These are phyloP conservation scores for Wiebesia pumilae DNA, from an alignment of 1,140 invertebrate species.

Conservation along the genomic window DNA sequence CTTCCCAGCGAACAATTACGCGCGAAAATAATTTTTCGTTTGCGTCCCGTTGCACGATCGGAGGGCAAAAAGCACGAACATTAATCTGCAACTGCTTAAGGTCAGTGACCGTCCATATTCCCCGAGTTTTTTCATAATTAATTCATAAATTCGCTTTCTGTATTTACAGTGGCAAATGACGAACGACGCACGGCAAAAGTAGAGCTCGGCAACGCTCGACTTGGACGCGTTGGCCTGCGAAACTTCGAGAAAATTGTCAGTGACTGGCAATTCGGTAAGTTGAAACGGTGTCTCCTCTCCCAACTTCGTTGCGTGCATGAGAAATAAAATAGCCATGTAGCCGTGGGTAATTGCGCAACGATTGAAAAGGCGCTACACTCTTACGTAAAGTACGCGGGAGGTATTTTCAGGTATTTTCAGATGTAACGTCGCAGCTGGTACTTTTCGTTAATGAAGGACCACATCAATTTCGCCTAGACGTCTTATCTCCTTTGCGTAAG, in stretches of 20 bases:
- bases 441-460: constrained; percentile 4
- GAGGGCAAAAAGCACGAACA: too few species aligned
- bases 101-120: too few species aligned
- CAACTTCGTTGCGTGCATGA: constrained; percentile 41
- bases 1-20: too few species aligned
- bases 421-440: background rate
- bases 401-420: constrained; percentile 2
- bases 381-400: constrained; percentile 29
- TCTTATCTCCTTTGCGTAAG: background rate
- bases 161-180: background rate
- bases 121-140: too few species aligned
- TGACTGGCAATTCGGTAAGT: constrained; percentile 12
- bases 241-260: constrained; percentile 29
- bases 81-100: too few species aligned
- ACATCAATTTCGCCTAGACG: background rate
- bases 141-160: too few species aligned
- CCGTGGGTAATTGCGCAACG: constrained; percentile 23
- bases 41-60: too few species aligned
- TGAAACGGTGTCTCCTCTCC: background rate
- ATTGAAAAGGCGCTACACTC: background rate
- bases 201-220: constrained; percentile 1
- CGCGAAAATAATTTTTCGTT: too few species aligned
- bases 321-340: constrained; percentile 41
- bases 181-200: background rate
- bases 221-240: background rate